These are phyloP conservation scores for Synergus laeviventris DNA, from an alignment of 2,888 invertebrate genomes.

Conservation along the genomic window DNA sequence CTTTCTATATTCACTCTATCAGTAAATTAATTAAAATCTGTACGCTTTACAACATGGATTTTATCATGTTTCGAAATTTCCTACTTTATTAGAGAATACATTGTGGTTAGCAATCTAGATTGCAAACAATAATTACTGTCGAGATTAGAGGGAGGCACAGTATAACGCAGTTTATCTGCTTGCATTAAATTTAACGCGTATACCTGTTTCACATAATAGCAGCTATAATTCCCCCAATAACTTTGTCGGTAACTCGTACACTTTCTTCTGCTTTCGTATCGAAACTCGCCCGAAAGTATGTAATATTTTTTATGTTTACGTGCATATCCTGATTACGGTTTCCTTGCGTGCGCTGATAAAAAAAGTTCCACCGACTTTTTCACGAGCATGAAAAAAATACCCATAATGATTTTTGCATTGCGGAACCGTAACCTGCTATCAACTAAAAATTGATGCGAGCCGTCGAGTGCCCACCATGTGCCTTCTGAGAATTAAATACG, in stretches of 20 bases:
- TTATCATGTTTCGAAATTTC: not conserved
- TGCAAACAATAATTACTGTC: not conserved
- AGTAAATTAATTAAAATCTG: not conserved
- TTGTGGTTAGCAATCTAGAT: not conserved
- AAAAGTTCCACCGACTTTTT: not conserved
- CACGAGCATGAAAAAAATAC: not conserved
- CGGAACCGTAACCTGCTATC: not conserved
- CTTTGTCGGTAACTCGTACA: conserved; percentile 6
- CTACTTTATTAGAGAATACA: not conserved
- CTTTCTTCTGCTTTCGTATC: not conserved
- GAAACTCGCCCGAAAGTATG: not conserved
- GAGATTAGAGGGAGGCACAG: not conserved
- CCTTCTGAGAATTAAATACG: no score
- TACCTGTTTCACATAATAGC: conserved; percentile 14
- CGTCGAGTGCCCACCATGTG: no score
- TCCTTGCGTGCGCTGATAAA: not conserved
- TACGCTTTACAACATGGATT: not conserved
- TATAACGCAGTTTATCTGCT: not conserved
- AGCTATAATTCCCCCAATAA: not conserved
- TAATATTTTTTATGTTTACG: not conserved
- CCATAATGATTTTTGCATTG: not conserved
- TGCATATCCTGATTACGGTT: not conserved
- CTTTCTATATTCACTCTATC: not conserved
- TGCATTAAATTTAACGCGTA: conserved; percentile 4
- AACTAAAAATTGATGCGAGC: no score